Conservation (phyloP, 2,797 vertebrate genomes). For the Periparus ater region DNA sequence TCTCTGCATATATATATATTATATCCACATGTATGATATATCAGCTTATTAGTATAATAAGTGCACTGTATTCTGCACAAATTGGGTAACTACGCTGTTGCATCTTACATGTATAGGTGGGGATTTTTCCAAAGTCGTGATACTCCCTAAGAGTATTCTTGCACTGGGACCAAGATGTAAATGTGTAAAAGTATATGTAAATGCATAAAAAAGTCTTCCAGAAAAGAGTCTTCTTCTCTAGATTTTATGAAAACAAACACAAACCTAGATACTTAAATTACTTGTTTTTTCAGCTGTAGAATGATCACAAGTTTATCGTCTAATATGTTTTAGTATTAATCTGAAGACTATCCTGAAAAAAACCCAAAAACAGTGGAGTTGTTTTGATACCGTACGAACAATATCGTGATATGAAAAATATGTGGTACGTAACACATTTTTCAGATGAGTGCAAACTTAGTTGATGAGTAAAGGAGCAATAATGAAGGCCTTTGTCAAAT, state of each 20-base stretch:
- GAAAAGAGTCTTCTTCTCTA: background rate
- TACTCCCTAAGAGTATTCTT: background rate
- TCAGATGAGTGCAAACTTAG: background rate
- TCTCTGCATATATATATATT: fast-evolving
- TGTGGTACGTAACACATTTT: background rate
- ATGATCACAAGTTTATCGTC: background rate
- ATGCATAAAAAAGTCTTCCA: background rate
- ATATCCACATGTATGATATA: no score
- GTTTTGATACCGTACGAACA: background rate
- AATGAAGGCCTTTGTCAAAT: background rate
- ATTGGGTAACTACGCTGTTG: background rate
- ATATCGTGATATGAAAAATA: background rate
- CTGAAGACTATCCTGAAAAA: background rate
- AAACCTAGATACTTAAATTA: background rate
- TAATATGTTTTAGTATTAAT: background rate
- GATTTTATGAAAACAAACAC: background rate
- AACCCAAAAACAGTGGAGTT: background rate
- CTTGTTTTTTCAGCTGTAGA: background rate
- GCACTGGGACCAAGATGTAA: background rate
- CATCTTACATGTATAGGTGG: background rate
- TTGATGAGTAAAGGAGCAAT: background rate
- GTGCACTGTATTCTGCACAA: background rate
- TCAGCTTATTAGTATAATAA: background rate
- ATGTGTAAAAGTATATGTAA: background rate
- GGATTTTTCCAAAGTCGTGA: background rate